Percentiles rank a stretch among this genome's conserved stretches.
These are phyloP conservation scores for Anableps anableps DNA, from an alignment of 2,797 vertebrate genomes.

Conservation along the genomic window DNA sequence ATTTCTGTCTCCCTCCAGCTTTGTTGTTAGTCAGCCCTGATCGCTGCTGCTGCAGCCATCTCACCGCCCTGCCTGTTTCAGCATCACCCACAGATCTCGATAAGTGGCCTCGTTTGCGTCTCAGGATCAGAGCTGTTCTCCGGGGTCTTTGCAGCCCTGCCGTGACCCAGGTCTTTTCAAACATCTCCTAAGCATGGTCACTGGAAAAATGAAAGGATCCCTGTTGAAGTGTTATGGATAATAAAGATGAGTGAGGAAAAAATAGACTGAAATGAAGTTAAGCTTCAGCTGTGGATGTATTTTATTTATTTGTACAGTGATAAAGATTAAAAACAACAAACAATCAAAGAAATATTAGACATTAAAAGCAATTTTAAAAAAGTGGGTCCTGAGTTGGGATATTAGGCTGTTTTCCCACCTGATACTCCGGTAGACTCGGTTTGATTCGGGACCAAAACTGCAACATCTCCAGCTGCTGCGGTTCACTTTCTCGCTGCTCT, in stretches of 20 bases:
- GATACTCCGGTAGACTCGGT: no score
- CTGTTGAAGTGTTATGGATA: neutral
- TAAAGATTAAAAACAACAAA: neutral
- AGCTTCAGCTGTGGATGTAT: no score
- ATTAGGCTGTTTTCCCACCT: no score
- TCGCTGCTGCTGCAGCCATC: constrained; percentile 1
- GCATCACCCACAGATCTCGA: neutral
- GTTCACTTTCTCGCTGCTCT: neutral
- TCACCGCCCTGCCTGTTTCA: constrained; percentile 3
- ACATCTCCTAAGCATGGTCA: neutral
- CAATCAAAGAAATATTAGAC: neutral
- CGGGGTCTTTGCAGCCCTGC: constrained; percentile 2
- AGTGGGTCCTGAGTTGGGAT: neutral
- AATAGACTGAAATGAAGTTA: neutral
- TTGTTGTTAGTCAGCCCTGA: neutral
- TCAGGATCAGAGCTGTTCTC: constrained; percentile 1
- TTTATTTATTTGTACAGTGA: no score
- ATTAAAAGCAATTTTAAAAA: neutral
- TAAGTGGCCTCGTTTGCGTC: constrained; percentile 10
- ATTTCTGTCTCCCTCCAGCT: constrained; percentile 5
- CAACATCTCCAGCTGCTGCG: neutral
- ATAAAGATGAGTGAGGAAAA: neutral
- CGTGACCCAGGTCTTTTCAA: constrained; percentile 6
- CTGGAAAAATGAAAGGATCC: neutral
- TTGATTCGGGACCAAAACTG: no score